A percentile compares a stretch with the other conserved stretches of the same genome.
phyloP scores from a whole-genome alignment of 2,888 invertebrate genomes.

The Lypha dubia region DNA sequence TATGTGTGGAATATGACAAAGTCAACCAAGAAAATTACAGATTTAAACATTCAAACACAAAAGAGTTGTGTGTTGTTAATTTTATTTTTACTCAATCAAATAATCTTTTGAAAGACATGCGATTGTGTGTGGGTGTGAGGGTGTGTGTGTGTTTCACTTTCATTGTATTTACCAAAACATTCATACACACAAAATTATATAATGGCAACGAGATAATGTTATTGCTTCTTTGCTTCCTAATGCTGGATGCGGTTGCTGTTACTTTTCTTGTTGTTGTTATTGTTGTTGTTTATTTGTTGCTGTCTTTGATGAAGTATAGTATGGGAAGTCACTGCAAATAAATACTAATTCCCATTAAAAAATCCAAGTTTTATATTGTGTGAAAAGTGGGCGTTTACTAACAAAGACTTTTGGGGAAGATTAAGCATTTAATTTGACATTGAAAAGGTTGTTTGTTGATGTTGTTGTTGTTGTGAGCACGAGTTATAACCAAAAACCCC shows the following conservation, averaged over 20 bases:
- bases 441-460: conserved; percentile 73
- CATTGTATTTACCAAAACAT: conserved; percentile 44
- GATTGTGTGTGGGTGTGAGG: not conserved
- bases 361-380: conserved; percentile 67
- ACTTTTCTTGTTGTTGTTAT: not conserved
- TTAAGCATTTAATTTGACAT: conserved; percentile 73
- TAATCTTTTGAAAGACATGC: not conserved
- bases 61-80: conserved; percentile 59
- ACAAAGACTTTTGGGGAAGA: conserved; percentile 69
- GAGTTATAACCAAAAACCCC: conserved; percentile 51
- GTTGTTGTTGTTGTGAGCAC: conserved; percentile 42
- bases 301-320: conserved; percentile 33
- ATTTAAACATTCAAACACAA: conserved; percentile 62
- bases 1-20: conserved; percentile 65
- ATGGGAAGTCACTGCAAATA: conserved; percentile 59
- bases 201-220: conserved; percentile 66
- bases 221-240: conserved; percentile 38
- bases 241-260: not conserved
- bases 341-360: conserved; percentile 71
- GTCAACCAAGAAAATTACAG: conserved; percentile 70
- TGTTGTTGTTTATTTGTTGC: no score
- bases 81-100: conserved; percentile 20
- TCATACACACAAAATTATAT: conserved; percentile 24
- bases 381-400: conserved; percentile 69
- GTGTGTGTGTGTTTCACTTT: conserved; percentile 6